Evolutionary conservation across 2,888 invertebrate species (phyloP).

Genomic region (Oegoconia quadripuncta): DNA sequence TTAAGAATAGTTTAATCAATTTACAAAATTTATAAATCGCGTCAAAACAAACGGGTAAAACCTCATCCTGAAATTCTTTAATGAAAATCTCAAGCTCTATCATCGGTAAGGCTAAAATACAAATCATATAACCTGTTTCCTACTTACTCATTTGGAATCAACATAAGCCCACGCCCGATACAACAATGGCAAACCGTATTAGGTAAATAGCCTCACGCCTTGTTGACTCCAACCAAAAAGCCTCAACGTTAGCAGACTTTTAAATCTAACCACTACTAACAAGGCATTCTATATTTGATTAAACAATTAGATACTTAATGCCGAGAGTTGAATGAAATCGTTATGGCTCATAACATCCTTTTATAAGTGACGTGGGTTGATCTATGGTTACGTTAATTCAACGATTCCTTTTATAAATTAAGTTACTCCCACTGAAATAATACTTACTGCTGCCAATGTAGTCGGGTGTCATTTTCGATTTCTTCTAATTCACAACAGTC

Average conservation of each 20-base stretch:
- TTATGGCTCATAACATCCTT: slow-evolving; percentile 8
- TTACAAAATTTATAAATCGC: too few species aligned
- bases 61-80: too few species aligned
- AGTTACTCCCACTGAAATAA: background rate
- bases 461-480: slow-evolving; percentile 85
- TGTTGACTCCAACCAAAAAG: background rate
- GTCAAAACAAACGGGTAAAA: too few species aligned
- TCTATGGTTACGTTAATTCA: background rate
- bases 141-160: background rate
- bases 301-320: slow-evolving; percentile 7
- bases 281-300: slow-evolving; percentile 2
- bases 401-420: background rate
- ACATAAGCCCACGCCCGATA: background rate
- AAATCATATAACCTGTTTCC: background rate
- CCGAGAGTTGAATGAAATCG: slow-evolving; percentile 1
- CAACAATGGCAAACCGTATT: background rate
- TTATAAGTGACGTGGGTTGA: slow-evolving; percentile 7
- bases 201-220: background rate
- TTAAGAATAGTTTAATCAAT: too few species aligned
- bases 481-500: slow-evolving; percentile 87
- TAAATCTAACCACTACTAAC: background rate
- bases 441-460: slow-evolving; percentile 79
- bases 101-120: too few species aligned
- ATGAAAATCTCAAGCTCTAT: too few species aligned
- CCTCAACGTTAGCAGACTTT: background rate